Percentiles rank a stretch among this genome's conserved stretches.
phyloP scores from a whole-genome alignment of 2,888 invertebrate genomes.

The Scrobipalpa atriplicella region DNA sequence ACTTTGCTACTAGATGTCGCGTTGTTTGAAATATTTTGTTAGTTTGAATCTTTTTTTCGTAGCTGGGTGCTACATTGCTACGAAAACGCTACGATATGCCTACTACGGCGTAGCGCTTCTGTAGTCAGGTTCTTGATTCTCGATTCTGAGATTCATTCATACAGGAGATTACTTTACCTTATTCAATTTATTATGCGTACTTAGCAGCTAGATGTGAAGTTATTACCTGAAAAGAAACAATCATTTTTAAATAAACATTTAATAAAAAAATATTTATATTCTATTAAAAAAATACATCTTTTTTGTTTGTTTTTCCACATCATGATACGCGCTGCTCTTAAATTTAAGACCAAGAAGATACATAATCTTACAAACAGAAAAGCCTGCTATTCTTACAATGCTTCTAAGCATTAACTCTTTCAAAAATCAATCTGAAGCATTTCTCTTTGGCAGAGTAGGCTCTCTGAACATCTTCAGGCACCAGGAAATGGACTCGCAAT shows the following conservation, averaged over 20 bases:
- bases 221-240: constrained; percentile 8
- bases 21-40: background rate
- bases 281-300: no score
- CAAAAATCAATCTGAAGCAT: no score
- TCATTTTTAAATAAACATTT: background rate
- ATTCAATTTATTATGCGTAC: background rate
- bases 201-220: background rate
- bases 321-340: no score
- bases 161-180: background rate
- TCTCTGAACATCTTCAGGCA: background rate
- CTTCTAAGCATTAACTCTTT: no score
- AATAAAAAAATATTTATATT: background rate
- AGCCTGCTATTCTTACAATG: no score
- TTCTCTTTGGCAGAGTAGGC: no score
- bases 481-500: constrained; percentile 21
- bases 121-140: background rate
- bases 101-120: constrained; percentile 9
- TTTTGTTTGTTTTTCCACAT: no score
- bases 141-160: no score
- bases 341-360: no score
- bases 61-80: constrained; percentile 9
- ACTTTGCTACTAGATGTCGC: background rate
- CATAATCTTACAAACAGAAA: no score
- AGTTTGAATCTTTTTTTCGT: background rate
- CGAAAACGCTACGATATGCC: background rate